A percentile compares a stretch with the other conserved stretches of the same genome.
These are phyloP conservation scores for Centruroides sculpturatus DNA, from an alignment of 1,140 invertebrate species.

Conservation along the genomic window DNA sequence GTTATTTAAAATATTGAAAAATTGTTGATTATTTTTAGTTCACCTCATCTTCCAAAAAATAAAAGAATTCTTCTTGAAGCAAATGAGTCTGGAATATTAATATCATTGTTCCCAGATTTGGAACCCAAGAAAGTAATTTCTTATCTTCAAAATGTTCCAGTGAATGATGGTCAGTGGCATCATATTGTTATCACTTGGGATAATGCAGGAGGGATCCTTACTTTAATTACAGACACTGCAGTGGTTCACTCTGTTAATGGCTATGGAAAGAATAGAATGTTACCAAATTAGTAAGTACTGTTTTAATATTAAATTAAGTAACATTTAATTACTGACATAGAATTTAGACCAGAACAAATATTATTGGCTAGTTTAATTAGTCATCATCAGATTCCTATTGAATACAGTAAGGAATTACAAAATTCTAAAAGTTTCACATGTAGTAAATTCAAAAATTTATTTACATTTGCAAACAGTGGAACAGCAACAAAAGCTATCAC, in stretches of 20 bases:
- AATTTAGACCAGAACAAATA: no score
- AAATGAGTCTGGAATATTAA: conserved; percentile 73
- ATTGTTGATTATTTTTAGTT: conserved; percentile 19
- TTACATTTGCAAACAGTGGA: no score
- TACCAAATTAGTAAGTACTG: conserved; percentile 59
- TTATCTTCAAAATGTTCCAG: conserved; percentile 73
- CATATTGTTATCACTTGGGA: conserved; percentile 88
- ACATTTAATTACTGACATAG: no score
- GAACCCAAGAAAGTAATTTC: conserved; percentile 69
- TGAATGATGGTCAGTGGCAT: conserved; percentile 94
- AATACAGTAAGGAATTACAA: no score
- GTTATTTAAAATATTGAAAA: not conserved
- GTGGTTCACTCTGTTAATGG: conserved; percentile 74
- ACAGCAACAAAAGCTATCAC: no score
- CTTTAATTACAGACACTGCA: conserved; percentile 78
- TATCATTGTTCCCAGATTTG: conserved; percentile 71
- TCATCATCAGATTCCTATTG: no score
- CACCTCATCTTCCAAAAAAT: conserved; percentile 59
- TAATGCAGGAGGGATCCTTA: conserved; percentile 58
- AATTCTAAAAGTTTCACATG: no score
- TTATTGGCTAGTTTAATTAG: no score
- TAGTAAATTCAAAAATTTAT: no score
- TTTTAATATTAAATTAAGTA: not conserved
- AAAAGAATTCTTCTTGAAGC: conserved; percentile 68
- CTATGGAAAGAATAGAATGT: not conserved